phyloP scores from a whole-genome alignment of 2,888 invertebrate genomes.

The Coecobrya sp. region DNA sequence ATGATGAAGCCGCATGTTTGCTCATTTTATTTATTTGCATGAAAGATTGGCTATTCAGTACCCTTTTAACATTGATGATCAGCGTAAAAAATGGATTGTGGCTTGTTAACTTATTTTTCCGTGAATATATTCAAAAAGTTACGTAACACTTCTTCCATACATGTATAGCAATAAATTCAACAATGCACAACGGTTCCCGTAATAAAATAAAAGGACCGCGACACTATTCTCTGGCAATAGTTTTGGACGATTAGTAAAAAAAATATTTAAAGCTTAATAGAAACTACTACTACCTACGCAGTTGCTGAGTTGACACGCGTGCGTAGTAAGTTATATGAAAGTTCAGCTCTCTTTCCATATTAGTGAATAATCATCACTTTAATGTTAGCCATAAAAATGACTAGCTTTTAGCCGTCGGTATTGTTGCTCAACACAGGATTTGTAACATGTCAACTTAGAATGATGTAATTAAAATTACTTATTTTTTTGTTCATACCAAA shows the following conservation, averaged over 20 bases:
- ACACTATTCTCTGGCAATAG: constrained; percentile 1
- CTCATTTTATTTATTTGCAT: neutral
- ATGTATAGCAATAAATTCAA: neutral
- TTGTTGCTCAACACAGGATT: neutral
- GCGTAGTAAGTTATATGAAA: constrained; percentile 2
- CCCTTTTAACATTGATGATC: neutral
- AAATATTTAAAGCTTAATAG: neutral
- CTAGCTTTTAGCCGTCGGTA: neutral
- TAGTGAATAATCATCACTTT: neutral
- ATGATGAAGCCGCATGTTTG: neutral
- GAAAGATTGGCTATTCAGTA: neutral
- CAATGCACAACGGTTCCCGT: neutral
- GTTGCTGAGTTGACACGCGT: neutral
- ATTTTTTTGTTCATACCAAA: neutral
- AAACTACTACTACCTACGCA: neutral
- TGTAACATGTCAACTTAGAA: neutral
- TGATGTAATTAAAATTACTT: constrained; percentile 12
- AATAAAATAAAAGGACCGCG: neutral
- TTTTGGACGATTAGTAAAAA: neutral
- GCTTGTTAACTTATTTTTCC: constrained; percentile 9
- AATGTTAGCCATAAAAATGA: neutral
- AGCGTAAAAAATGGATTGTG: constrained; percentile 1
- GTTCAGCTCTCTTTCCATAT: constrained; percentile 10
- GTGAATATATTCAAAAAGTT: neutral
- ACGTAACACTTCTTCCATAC: neutral